Evolutionary conservation across 2,113 vertebrate genomes (phyloP), one percentile per base, ranked within the genome.

Genomic region (Mola mola): DNA sequence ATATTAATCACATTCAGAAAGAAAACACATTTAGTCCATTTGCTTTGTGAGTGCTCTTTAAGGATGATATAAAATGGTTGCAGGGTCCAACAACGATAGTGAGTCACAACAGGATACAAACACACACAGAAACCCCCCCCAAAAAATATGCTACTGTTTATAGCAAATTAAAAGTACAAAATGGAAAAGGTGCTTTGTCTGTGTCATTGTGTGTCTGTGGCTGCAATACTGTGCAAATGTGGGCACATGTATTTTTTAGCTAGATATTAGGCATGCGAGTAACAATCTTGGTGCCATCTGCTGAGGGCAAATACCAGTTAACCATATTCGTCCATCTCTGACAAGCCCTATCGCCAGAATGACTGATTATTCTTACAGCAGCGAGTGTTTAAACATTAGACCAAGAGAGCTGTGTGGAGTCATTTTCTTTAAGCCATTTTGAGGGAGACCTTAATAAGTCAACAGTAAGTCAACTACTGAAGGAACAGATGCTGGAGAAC

Each of bases 281-380:
- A 48, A 21, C 34, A 50, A 10, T 34, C 15, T 15, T 13, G 9
- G 26, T 46, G 13, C 61, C 65, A 79, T 79, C 79, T 82, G 72
- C 61, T 62, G n/a, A 46, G 20, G 36, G 20, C 57, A 53, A 49
- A 66, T 29, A 17, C 13, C 52, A 28, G 40, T 34, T 51, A 69
- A 56, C 16, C 46, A 21, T 19, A 55, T 26, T 38, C 21, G 12
- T 50, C 21, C 3, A 17, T 73, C 16, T 21, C 5, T 17, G 17
- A 17, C 52, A 13, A 31, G 50, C 25, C 13, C 21, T 0, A 1
- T 33, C 43, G 58, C 16, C 29, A 29, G 13, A 29, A 29, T 37
- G 65, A 25, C 55, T 44, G 29, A 24, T 58, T 22, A 41, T 4
- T 52, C 25, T 53, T 59, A 21, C 33, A 47, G 49, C 55, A 61